Conservation (phyloP, 2,797 vertebrate genomes). For the Sus cebifrons region DNA sequence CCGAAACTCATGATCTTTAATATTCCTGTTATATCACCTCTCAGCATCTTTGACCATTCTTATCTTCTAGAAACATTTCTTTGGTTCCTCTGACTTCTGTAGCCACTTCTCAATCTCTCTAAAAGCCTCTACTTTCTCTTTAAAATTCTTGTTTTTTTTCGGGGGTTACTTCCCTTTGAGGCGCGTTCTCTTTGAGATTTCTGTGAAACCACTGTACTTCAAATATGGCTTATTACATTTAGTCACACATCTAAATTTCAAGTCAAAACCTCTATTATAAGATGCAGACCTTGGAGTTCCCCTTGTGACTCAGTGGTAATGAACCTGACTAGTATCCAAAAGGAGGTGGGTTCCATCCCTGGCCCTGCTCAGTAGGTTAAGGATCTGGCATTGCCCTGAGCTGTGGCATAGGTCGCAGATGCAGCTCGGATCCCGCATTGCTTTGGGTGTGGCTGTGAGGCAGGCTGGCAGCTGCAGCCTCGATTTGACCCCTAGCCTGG, state of each 20-base stretch:
- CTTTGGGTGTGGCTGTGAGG: too few species aligned
- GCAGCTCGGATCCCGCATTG: too few species aligned
- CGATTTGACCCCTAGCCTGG: too few species aligned
- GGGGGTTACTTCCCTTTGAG: not conserved
- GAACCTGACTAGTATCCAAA: too few species aligned
- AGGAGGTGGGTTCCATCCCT: too few species aligned
- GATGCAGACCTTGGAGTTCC: not conserved
- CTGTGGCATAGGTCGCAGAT: too few species aligned
- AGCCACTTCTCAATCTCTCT: not conserved
- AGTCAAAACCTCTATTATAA: constrained; percentile 12
- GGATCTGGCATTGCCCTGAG: too few species aligned
- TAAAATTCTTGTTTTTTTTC: not conserved
- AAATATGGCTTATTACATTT: not conserved
- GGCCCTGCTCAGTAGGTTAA: too few species aligned
- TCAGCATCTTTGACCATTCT: not conserved
- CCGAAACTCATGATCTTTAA: not conserved
- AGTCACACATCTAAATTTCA: not conserved
- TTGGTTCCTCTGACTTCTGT: not conserved
- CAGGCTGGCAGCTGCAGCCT: too few species aligned
- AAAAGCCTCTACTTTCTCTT: not conserved
- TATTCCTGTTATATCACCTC: not conserved
- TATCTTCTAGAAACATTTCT: not conserved
- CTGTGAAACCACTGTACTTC: not conserved
- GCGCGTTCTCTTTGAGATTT: not conserved
- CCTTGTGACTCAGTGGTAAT: too few species aligned